Evolutionary conservation across 2,888 invertebrate genomes (phyloP).

Genomic region (Tenthredo amoena): DNA sequence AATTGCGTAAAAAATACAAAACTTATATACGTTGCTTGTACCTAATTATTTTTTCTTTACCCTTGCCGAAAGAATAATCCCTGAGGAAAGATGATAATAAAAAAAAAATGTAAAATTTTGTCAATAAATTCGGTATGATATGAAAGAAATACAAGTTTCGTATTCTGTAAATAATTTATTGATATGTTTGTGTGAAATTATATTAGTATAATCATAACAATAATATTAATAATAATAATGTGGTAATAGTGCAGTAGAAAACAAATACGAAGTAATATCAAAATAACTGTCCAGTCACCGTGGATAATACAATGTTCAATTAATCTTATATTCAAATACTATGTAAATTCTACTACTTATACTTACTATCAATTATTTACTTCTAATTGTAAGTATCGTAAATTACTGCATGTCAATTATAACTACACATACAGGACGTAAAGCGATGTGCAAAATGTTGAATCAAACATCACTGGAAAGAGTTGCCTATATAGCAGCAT

Average conservation of each 20-base stretch:
- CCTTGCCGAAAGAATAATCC: background rate
- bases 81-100: background rate
- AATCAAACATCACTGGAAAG: background rate
- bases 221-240: conserved; percentile 30
- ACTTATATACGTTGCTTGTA: conserved; percentile 8
- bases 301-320: conserved; percentile 62
- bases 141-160: background rate
- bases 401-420: background rate
- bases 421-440: background rate
- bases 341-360: conserved; percentile 16
- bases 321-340: conserved; percentile 57
- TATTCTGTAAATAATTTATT: conserved; percentile 75
- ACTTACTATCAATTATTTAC: conserved; percentile 26
- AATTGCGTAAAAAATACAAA: conserved; percentile 43
- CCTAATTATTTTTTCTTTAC: background rate
- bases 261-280: conserved; percentile 59
- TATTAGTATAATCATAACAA: conserved; percentile 66
- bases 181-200: conserved; percentile 68
- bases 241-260: conserved; percentile 58
- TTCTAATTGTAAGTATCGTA: conserved; percentile 9
- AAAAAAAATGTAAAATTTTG: background rate
- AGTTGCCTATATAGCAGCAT: background rate
- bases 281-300: conserved; percentile 64
- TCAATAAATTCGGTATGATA: background rate
- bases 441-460: background rate